phyloP scores from a whole-genome alignment of 2,113 vertebrate species.

The Corythoichthys haematopterus region DNA sequence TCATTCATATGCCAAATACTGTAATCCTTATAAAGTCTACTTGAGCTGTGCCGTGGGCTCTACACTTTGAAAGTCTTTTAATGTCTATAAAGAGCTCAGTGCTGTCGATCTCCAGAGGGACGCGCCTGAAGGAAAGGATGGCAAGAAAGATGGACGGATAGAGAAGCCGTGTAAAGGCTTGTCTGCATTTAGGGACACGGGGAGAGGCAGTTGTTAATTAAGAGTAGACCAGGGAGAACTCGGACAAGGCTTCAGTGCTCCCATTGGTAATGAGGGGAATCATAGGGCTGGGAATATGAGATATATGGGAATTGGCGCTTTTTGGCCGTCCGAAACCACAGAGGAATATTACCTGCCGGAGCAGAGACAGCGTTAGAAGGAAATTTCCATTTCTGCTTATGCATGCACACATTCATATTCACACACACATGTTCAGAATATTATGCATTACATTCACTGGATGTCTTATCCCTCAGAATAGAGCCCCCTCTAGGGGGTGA shows the following conservation, averaged over 20 bases:
- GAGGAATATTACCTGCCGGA: constrained; percentile 62
- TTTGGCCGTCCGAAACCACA: constrained; percentile 41
- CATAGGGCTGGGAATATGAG: constrained; percentile 74
- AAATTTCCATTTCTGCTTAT: constrained; percentile 66
- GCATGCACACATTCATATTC: constrained; percentile 50
- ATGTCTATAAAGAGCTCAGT: constrained; percentile 50
- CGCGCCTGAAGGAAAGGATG: constrained; percentile 17
- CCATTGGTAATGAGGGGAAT: constrained; percentile 73
- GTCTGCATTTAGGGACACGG: constrained; percentile 52
- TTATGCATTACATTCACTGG: constrained; percentile 57
- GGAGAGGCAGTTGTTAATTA: constrained; percentile 63
- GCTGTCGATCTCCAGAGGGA: constrained; percentile 34
- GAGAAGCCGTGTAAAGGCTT: constrained; percentile 30
- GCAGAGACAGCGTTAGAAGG: constrained; percentile 16
- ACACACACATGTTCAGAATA: constrained; percentile 40
- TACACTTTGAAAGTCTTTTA: constrained; percentile 16
- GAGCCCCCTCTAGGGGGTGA: constrained; percentile 62
- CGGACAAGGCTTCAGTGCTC: constrained; percentile 61
- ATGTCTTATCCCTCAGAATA: constrained; percentile 53
- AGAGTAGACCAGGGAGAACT: constrained; percentile 67
- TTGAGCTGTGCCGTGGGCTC: constrained; percentile 25
- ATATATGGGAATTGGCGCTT: constrained; percentile 60
- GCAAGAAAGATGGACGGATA: constrained; percentile 31
- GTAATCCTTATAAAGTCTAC: constrained; percentile 22
- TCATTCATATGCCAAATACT: constrained; percentile 27